phyloP scores from a whole-genome alignment of 2,888 invertebrate genomes.

The Torymus tubicola region DNA sequence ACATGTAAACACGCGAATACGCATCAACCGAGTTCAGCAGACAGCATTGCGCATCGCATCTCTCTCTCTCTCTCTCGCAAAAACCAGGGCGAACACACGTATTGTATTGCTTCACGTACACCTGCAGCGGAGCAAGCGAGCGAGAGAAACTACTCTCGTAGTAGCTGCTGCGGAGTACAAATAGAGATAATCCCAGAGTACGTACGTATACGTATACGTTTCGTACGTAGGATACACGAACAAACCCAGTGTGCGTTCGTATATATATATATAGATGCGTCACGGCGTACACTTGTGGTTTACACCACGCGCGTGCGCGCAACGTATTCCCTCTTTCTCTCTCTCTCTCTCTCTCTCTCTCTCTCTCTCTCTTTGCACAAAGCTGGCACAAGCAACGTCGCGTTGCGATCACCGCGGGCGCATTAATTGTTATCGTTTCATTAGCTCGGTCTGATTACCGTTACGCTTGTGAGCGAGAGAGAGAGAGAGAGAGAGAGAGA shows the following conservation, averaged over 20 bases:
- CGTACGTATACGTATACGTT: constrained; percentile 24
- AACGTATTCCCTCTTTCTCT: not conserved
- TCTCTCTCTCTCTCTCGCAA: too few relatives aligned
- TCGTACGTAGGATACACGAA: too few relatives aligned
- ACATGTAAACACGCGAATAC: too few relatives aligned
- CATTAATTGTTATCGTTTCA: constrained; percentile 49
- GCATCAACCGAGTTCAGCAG: too few relatives aligned
- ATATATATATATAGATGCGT: constrained; percentile 10
- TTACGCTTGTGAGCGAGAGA: too few relatives aligned
- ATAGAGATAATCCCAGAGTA: constrained; percentile 66
- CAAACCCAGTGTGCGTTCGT: constrained; percentile 62
- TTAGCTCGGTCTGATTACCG: constrained; percentile 35
- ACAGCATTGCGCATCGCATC: too few relatives aligned
- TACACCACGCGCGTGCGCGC: constrained; percentile 6
- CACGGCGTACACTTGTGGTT: constrained; percentile 8
- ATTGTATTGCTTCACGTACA: too few relatives aligned
- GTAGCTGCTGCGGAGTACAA: constrained; percentile 57
- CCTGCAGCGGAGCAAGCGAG: not conserved
- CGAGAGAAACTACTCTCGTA: not conserved
- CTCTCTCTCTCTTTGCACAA: not conserved
- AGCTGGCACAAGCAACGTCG: not conserved
- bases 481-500: not conserved
- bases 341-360: not conserved
- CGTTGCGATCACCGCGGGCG: constrained; percentile 29
- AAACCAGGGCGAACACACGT: too few relatives aligned